A percentile compares a stretch with the other conserved stretches of the same genome.
These are phyloP conservation scores for Bombus ignitus DNA, from an alignment of 1,140 invertebrate genomes.

Conservation along the genomic window DNA sequence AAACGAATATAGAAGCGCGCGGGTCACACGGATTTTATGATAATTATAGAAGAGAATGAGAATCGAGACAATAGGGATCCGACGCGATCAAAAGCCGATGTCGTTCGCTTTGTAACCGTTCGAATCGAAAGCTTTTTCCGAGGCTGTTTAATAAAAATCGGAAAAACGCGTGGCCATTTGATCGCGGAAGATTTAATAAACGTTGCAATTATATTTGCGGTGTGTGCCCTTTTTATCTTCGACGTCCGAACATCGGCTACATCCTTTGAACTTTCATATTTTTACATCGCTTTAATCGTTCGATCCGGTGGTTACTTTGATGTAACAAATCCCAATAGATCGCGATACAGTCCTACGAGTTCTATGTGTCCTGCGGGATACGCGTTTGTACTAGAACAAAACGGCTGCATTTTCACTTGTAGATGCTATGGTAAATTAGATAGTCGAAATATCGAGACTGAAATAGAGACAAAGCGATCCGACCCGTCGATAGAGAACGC, in stretches of 20 bases:
- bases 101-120: neutral
- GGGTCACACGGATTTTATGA: neutral
- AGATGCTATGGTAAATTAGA: neutral
- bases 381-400: neutral
- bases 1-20: neutral
- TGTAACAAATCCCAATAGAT: neutral
- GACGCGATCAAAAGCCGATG: neutral
- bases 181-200: neutral
- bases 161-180: too few species aligned
- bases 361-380: neutral
- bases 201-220: neutral
- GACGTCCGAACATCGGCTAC: neutral
- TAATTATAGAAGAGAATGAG: slow-evolving; percentile 10
- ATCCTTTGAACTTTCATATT: neutral
- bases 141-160: slow-evolving; percentile 12
- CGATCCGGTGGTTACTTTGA: neutral
- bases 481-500: neutral
- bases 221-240: neutral
- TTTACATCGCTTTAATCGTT: neutral
- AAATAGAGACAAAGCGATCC: slow-evolving; percentile 4
- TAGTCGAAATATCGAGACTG: neutral
- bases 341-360: neutral
- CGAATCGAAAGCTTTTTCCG: neutral
- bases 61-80: neutral
- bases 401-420: neutral